phyloP scores from a whole-genome alignment of 2,888 invertebrate genomes.

The Lissocephala sabroskyi region DNA sequence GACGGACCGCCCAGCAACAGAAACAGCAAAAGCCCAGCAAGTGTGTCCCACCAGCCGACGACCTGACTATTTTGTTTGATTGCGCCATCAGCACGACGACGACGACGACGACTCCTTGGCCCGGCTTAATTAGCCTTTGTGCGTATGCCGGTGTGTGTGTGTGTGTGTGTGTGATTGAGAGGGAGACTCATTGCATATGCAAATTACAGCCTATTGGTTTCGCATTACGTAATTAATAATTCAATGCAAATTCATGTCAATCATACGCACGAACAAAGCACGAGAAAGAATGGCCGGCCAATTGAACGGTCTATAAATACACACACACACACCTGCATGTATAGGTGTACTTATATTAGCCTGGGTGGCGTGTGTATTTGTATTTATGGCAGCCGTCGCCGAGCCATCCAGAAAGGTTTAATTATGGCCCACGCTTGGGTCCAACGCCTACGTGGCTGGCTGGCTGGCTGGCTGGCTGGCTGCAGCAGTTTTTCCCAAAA shows the following conservation, averaged over 20 bases:
- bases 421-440: neutral
- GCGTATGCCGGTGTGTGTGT: slow-evolving; percentile 4
- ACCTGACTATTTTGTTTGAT: no score
- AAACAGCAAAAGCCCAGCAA: no score
- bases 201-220: slow-evolving; percentile 58
- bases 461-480: no score
- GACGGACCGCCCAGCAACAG: no score
- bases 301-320: no score
- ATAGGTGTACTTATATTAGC: neutral
- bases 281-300: neutral
- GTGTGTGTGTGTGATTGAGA: slow-evolving; percentile 1
- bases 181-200: slow-evolving; percentile 46
- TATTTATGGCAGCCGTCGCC: neutral
- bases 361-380: neutral
- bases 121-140: slow-evolving; percentile 9
- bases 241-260: slow-evolving; percentile 57
- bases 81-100: no score
- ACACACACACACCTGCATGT: no score
- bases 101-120: slow-evolving; percentile 6
- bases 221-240: slow-evolving; percentile 62
- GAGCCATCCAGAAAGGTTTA: no score
- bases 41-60: no score
- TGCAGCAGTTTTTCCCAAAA: no score
- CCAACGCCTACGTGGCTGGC: neutral
- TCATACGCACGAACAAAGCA: slow-evolving; percentile 33